phyloP scores from a whole-genome alignment of 2,113 vertebrate genomes.

The Mustela lutreola region DNA sequence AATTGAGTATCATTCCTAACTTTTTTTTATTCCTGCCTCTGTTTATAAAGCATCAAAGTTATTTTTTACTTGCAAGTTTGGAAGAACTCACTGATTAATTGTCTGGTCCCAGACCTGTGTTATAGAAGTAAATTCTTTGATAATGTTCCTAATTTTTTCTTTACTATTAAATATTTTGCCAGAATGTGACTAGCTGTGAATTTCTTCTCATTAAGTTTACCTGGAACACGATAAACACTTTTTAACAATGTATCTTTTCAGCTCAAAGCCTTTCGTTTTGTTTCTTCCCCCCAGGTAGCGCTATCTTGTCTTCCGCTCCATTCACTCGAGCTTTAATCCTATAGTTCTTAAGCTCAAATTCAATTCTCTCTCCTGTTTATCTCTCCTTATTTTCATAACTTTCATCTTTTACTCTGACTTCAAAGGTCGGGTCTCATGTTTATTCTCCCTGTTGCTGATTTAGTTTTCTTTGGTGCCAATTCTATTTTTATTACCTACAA shows the following conservation, averaged over 20 bases:
- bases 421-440: neutral
- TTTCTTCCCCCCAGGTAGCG: neutral
- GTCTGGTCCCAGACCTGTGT: neutral
- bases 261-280: neutral
- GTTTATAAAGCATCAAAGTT: conserved; percentile 20
- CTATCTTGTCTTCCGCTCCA: neutral
- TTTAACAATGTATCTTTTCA: neutral
- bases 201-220: neutral
- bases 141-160: neutral
- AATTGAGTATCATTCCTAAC: neutral
- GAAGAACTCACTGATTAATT: neutral
- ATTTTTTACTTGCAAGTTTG: conserved; percentile 32
- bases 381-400: neutral
- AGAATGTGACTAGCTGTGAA: neutral
- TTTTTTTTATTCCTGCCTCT: neutral
- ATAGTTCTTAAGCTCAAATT: neutral
- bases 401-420: neutral
- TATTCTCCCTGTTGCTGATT: neutral
- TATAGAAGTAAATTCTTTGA: neutral
- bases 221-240: neutral
- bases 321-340: neutral
- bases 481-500: neutral
- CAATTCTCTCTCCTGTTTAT: neutral
- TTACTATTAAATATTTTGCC: neutral
- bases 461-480: neutral